Evolutionary conservation across 2,797 vertebrate species (phyloP), one percentile per base, ranked within the genome.

Genomic region (Syngnathus acus): DNA sequence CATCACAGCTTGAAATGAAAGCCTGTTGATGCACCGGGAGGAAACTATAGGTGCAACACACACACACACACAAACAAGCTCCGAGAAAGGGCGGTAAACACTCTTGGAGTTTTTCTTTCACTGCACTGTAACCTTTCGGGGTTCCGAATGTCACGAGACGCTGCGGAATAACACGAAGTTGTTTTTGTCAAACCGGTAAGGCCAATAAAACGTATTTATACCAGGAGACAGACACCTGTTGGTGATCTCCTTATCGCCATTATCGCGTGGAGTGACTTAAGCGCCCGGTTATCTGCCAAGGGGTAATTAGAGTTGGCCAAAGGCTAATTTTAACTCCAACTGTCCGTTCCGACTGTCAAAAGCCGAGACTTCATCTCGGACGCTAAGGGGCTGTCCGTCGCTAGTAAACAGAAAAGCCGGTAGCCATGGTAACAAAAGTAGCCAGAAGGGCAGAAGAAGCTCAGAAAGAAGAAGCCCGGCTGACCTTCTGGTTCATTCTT

Each of bases 401-500:
- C 11, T 9, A 9, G 51, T 21, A 53, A 21, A 53, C 51, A 23
- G 51, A 9, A 21, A 23, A 19, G 51, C 6, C 23, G 54, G 26
- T 57, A 32, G 23, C 54, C 23, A 16, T 7, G 26, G 54, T 57
- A 32, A 32, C 42, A 26, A 62, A 45, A 2, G 6, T 13, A 47
- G 61, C 42, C n/a, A 43, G 40, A 62, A 16, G 60, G 2, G 21
- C 40, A 42, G 40, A 42, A 7, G 8, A 42, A 40, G 40, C 8
- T 10, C 40, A 68, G 54, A 64, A 65, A 61, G 62, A 62, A 37
- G 65, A 55, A 68, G 21, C 54, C 74, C 68, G 68, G 85, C 92
- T 93, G 93, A 99, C 97, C 97, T 94, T 99, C 96, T 38, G 96
- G 96, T 86, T 99, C 97, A 2, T 96, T 97, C 87, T 98, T 98